These are phyloP conservation scores for Lithobius niger DNA, from an alignment of 1,140 invertebrate genomes.

Conservation along the genomic window DNA sequence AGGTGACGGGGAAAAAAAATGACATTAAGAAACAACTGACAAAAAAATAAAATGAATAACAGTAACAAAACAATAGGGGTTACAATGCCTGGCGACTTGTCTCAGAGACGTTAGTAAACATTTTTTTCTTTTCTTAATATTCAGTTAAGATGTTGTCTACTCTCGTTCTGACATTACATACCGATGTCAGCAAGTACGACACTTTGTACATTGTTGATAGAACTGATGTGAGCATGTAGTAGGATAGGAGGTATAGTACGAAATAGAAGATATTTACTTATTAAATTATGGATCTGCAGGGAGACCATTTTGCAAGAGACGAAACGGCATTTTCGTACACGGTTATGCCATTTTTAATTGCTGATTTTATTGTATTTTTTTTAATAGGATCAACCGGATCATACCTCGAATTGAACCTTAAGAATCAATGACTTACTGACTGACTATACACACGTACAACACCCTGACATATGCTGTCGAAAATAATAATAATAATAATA, in stretches of 20 bases:
- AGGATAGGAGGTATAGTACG: slow-evolving; percentile 6
- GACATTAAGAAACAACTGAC: neutral
- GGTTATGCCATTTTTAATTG: neutral
- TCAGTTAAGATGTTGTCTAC: slow-evolving; percentile 7
- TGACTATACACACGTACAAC: neutral
- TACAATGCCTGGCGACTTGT: slow-evolving; percentile 1
- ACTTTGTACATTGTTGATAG: slow-evolving; percentile 7
- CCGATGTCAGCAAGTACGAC: slow-evolving; percentile 8
- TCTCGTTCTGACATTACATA: slow-evolving; percentile 5
- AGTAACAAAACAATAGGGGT: neutral
- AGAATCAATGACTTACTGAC: neutral
- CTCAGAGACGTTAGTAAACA: slow-evolving; percentile 5
- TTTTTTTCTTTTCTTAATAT: too few relatives aligned
- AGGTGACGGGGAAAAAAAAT: neutral
- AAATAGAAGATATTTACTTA: neutral
- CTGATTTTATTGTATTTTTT: neutral
- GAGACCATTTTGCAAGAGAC: neutral
- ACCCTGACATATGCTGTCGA: too few relatives aligned
- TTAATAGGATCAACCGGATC: neutral
- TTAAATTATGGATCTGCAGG: neutral
- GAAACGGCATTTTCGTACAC: too few relatives aligned
- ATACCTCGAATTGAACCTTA: neutral
- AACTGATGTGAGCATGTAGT: slow-evolving; percentile 10
- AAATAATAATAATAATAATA: too few relatives aligned
- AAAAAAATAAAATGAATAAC: neutral